Evolutionary conservation across 2,113 vertebrate species (phyloP), one percentile per base, ranked within the genome.

Genomic region (Pseudorectes ferrugineus): DNA sequence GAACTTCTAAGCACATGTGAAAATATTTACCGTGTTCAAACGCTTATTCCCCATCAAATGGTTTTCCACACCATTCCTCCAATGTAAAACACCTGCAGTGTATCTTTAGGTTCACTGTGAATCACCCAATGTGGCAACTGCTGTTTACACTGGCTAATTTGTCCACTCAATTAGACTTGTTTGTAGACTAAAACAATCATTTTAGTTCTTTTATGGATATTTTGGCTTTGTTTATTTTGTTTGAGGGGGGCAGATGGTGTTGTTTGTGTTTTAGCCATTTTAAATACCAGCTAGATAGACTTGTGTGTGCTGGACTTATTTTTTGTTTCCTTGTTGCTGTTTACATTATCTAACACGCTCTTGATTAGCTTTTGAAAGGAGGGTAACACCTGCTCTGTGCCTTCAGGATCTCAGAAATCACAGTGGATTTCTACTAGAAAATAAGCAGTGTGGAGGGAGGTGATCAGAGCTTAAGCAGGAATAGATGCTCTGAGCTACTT

Each of bases 381-480:
- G 12, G 9, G 7, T 70, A 73, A 62, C 23, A 61, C 42, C 42
- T 83, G 23, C 10, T 66, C 36, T 71, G 38, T 84, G 57, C 51
- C 40, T 82, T 90, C 66, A 61, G 29, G 45, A 76, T 57, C 43
- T 72, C 45, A 79, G 42, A 97, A 92, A 76, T 58, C 36, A 28
- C 12, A 36, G 12, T 18, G 36, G 46, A 85, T 80, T 92, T 80
- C 48, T 65, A 26, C 16, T 40, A 57, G 29, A 72, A 92, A 85
- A 57, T 46, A 46, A 38, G 31, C 12, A 35, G 12, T 2, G 5
- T 49, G 28, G 9, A n/a, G 13, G 57, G 70, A 84, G 29, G 18
- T 21, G 6, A 28, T 75, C 35, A n/a, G 35, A 80, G 31, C 14
- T 81, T 29, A 48, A 71, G 45, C 20, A 74, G 48, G 31, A 92